Evolutionary conservation across 2,113 vertebrate genomes (phyloP), one percentile per base, ranked within the genome.

Genomic region (Eolophus roseicapilla): DNA sequence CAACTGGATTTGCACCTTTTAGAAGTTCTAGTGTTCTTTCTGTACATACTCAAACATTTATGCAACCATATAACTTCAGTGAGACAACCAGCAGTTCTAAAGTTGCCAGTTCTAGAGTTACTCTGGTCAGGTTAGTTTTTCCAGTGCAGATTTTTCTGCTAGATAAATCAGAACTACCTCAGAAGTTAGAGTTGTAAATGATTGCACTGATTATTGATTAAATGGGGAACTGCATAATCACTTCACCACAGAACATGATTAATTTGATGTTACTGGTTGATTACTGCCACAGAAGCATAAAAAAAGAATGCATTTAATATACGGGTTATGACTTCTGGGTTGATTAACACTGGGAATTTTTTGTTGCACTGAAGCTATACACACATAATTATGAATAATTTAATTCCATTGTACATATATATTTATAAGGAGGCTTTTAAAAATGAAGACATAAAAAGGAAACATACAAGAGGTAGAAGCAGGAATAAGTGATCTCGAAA

Each of bases 131-230:
- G 1, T 15, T 64, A 35, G 7, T 55, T 88, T 89, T 44, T 76
- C 25, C 24, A 53, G 49, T 14, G 44, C 13, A 60, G 55, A 29
- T 41, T 64, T 85, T 90, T 67, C 75, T 84, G 9, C 46, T 44
- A 31, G 7, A 5, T 17, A 44, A 88, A 69, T 93, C 31, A 37
- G 62, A 47, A 85, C 16, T 74, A 44, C 50, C 19, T 79, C 29
- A 49, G 75, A 85, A 90, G 24, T 68, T 64, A 35, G 7, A 25
- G 20, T 52, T 90, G 35, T 17, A 87, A 85, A 71, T 85, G 29
- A 69, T 60, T 82, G 76, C 71, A 29, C 79, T 86, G 75, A 64
- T 92, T 96, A 88, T 96, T 92, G 88, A 92, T 88, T 94, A 90
- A 81, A 37, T 37, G n/a, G 18, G 52, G 16, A 93, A 63, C 28